These are phyloP conservation scores for Hydrozoanthus tunicans DNA, from an alignment of 64 coral and sea anemone species.

Conservation along the genomic window DNA sequence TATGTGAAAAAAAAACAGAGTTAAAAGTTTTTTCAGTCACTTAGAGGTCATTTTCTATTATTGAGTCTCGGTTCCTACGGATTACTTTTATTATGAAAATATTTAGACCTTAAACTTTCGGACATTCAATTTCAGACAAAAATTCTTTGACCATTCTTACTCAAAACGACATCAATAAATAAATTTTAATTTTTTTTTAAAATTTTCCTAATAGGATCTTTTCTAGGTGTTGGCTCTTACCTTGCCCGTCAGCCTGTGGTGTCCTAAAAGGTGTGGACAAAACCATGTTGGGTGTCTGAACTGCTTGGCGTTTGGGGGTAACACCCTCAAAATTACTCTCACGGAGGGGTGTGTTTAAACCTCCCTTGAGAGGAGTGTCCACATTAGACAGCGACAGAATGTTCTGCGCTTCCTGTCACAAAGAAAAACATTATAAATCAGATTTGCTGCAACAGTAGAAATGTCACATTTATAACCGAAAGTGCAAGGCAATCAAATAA, in stretches of 20 bases:
- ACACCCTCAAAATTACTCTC: conserved; percentile 97
- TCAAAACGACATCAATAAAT: no score
- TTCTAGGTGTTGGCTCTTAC: conserved; percentile 8
- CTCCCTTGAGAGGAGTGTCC: conserved; percentile 96
- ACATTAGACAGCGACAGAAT: conserved; percentile 95
- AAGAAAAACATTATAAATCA: not conserved
- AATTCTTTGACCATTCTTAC: no score
- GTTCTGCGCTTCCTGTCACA: conserved; percentile 92
- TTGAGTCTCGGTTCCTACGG: no score
- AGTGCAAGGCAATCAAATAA: no score
- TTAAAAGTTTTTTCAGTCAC: no score
- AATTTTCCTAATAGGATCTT: not conserved
- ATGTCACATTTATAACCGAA: no score
- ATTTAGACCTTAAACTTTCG: no score
- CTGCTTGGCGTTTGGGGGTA: conserved; percentile 80
- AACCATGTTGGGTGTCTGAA: conserved; percentile 96
- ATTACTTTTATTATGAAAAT: no score
- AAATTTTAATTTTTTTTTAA: not conserved
- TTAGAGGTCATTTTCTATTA: no score
- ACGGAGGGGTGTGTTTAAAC: conserved; percentile 89
- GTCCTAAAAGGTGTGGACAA: conserved; percentile 91
- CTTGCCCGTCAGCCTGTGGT: conserved; percentile 80
- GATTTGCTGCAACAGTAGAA: no score
- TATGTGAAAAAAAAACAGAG: not conserved
- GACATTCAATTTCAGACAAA: no score